A percentile compares a stretch with the other conserved stretches of the same genome.
phyloP scores from a whole-genome alignment of 2,888 invertebrate genomes.

The Perithous albicinctus region DNA sequence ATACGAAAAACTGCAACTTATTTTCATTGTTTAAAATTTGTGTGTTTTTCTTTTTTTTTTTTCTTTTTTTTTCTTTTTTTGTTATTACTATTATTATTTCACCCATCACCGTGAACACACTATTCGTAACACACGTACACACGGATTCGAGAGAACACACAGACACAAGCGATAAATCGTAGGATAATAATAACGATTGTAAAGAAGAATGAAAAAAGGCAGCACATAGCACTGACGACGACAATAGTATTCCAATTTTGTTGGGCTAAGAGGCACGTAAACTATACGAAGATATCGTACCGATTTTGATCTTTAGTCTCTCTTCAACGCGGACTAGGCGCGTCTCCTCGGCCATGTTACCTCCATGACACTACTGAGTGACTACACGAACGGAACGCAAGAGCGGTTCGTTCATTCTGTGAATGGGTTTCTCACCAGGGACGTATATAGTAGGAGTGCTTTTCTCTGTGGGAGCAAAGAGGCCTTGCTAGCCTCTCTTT shows the following conservation, averaged over 20 bases:
- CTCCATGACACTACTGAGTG: constrained; percentile 89
- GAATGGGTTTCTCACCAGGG: constrained; percentile 79
- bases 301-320: constrained; percentile 97
- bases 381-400: constrained; percentile 78
- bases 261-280: neutral
- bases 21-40: no score
- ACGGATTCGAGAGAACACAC: constrained; percentile 64
- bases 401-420: constrained; percentile 80
- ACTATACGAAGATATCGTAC: constrained; percentile 86
- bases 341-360: constrained; percentile 96
- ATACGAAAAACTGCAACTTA: no score
- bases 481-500: no score
- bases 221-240: constrained; percentile 24
- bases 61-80: neutral
- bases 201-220: neutral
- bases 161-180: constrained; percentile 51
- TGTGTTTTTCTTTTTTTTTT: neutral
- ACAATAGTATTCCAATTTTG: neutral
- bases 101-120: constrained; percentile 53
- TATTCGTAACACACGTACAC: constrained; percentile 63
- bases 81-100: constrained; percentile 39
- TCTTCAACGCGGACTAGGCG: constrained; percentile 96
- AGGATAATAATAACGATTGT: neutral
- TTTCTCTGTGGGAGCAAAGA: constrained; percentile 40
- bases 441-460: constrained; percentile 64